phyloP scores from a whole-genome alignment of 2,113 vertebrate species.

The Agapornis roseicollis region DNA sequence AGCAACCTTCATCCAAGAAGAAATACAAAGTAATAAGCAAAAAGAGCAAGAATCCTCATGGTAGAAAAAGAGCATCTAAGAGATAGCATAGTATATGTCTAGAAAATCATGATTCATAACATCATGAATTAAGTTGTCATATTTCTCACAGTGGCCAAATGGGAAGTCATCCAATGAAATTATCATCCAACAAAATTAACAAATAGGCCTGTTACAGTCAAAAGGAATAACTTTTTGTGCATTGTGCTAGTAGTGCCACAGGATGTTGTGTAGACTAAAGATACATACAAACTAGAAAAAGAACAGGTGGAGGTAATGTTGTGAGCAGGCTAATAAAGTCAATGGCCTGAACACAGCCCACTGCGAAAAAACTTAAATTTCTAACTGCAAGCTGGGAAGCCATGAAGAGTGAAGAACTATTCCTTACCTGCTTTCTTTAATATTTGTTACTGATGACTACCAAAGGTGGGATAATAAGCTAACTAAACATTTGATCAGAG shows the following conservation, averaged over 20 bases:
- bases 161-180: neutral
- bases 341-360: neutral
- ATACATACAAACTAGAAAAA: neutral
- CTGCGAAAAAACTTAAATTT: neutral
- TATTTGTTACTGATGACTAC: neutral
- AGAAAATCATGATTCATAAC: neutral
- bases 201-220: neutral
- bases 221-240: neutral
- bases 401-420: neutral
- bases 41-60: neutral
- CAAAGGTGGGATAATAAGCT: neutral
- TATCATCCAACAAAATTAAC: neutral
- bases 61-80: neutral
- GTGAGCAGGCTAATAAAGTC: neutral
- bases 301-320: neutral
- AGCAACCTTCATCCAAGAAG: neutral
- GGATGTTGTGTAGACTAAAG: neutral
- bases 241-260: neutral
- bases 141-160: neutral
- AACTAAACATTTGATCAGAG: neutral
- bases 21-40: neutral
- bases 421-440: neutral
- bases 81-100: neutral
- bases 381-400: neutral
- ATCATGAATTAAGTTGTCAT: neutral